A percentile compares a stretch with the other conserved stretches of the same genome.
phyloP scores from a whole-genome alignment of 2,888 invertebrate species.

The Macrophya annulata region DNA sequence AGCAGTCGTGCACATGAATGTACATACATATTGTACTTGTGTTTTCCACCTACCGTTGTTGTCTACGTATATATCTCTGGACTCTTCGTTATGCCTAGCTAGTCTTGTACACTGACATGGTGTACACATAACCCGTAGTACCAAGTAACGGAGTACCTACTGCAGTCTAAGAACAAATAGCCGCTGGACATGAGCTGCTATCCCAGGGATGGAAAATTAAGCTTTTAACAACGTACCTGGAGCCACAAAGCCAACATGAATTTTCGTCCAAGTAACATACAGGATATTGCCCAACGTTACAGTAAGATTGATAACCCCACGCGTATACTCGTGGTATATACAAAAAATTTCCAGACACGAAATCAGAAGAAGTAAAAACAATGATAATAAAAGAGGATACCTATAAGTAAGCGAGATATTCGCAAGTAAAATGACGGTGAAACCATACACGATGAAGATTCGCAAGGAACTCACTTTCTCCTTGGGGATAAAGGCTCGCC shows the following conservation, averaged over 20 bases:
- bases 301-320: neutral
- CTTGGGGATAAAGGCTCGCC: slow-evolving; percentile 17
- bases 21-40: neutral
- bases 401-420: neutral
- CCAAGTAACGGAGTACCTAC: slow-evolving; percentile 20
- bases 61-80: neutral
- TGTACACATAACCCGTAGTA: neutral
- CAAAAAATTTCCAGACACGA: neutral
- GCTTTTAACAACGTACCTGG: neutral
- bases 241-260: neutral
- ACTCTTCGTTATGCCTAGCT: slow-evolving; percentile 8
- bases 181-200: slow-evolving; percentile 26
- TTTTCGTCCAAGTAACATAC: neutral
- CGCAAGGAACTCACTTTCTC: slow-evolving; percentile 28
- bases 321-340: neutral
- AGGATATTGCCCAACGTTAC: neutral
- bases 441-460: neutral
- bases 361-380: neutral
- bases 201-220: slow-evolving; percentile 23
- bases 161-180: slow-evolving; percentile 36
- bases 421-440: neutral
- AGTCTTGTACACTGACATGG: neutral
- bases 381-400: neutral
- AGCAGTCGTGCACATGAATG: slow-evolving; percentile 5
- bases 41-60: neutral